Evolutionary conservation across 2,797 vertebrate species (phyloP).

Genomic region (Diplodus sargus): DNA sequence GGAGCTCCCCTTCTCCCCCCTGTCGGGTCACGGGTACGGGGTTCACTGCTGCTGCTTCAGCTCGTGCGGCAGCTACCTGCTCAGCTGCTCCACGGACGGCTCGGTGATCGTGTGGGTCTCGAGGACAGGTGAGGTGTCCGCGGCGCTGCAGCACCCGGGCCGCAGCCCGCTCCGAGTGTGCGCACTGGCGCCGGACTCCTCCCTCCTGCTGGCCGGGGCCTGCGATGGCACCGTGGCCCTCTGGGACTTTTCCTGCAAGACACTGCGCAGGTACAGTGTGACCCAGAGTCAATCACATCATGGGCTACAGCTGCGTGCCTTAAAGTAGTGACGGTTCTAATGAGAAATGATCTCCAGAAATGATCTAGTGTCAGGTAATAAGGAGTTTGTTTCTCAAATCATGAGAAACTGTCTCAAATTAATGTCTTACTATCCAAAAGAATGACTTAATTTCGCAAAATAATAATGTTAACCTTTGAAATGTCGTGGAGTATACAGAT

Average conservation of each 20-base stretch:
- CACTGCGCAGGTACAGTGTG: conserved; percentile 80
- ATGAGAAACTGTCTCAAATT: no score
- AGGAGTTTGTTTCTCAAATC: no score
- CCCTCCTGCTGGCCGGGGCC: conserved; percentile 82
- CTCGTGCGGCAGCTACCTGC: conserved; percentile 81
- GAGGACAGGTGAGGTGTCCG: conserved; percentile 73
- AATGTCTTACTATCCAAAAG: no score
- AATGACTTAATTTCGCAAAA: no score
- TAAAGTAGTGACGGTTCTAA: no score
- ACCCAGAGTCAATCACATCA: not conserved
- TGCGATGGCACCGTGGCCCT: conserved; percentile 87
- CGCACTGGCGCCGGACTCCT: conserved; percentile 81
- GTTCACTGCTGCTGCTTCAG: conserved; percentile 93
- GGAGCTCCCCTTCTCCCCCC: conserved; percentile 86
- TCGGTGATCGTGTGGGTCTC: conserved; percentile 81
- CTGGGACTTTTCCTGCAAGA: conserved; percentile 84
- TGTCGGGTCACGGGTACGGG: conserved; percentile 86
- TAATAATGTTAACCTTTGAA: no score
- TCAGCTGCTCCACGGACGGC: conserved; percentile 91
- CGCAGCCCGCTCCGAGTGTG: conserved; percentile 88
- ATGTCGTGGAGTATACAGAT: no score
- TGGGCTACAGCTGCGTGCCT: no score
- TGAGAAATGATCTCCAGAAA: no score
- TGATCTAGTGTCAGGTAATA: no score
- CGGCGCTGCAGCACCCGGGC: conserved; percentile 82